Evolutionary conservation across 2,113 vertebrate species (phyloP), one percentile per base, ranked within the genome.

Genomic region (Apistogramma diplotaenia): DNA sequence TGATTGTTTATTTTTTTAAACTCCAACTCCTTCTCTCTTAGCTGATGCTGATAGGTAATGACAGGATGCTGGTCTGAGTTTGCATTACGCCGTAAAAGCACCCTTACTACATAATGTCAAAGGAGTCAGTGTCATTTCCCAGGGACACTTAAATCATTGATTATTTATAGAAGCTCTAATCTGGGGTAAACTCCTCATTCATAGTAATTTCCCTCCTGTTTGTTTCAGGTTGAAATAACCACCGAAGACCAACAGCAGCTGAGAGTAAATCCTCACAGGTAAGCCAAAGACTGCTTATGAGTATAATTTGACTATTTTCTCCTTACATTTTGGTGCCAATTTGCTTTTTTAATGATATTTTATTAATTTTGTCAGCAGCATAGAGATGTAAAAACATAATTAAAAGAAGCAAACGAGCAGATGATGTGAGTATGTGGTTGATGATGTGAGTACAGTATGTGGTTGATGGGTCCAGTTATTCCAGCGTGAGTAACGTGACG

Each of bases 171-270:
- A 3, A 29, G 57, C 29, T n/a, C 25, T 51, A 70, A 70, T 70
- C 43, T 76, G 67, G n/a, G 19, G 0, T 54, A 31, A 54, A 72
- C 11, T 15, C 49, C 43, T 51, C 51, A 54, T 43, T 62, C 11
- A 76, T 25, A 7, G 4, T 0, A 13, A 1, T 56, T 74, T 16
- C 1, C 29, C 1, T 79, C 56, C 16, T 61, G 12, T 37, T 75
- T 83, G 8, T 83, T 77, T 58, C 85, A 93, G 90, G 79, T 87
- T 85, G 76, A 60, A 81, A 53, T 53, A 51, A 55, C 27, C 16
- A 21, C 43, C 61, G 75, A 79, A 57, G 23, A 58, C 62, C 33
- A 19, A 65, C 73, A n/a, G 57, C 21, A 23, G 55, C 83, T 75
- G 29, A 58, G 82, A 59, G 59, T 55, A 19, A 76, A 37, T 74